A percentile compares a stretch with the other conserved stretches of the same genome.
phyloP scores from a whole-genome alignment of 2,797 vertebrate species.

The Hydrophis major region DNA sequence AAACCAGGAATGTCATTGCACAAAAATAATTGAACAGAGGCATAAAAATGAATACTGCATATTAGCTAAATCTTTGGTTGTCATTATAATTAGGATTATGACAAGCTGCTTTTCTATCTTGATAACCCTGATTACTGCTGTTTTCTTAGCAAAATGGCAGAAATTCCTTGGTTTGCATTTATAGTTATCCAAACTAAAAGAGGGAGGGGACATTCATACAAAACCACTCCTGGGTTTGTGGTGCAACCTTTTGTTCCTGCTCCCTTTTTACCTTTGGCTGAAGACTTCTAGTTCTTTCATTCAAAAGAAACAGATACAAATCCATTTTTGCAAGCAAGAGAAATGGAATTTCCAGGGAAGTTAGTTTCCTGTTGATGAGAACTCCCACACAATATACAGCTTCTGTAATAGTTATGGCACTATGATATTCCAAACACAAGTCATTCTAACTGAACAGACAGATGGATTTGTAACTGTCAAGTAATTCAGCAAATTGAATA shows the following conservation, averaged over 20 bases:
- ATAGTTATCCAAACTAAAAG: neutral
- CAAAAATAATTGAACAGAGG: neutral
- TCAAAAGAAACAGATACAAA: neutral
- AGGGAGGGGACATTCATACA: neutral
- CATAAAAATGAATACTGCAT: neutral
- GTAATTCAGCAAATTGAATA: neutral
- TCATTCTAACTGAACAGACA: neutral
- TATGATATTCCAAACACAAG: neutral
- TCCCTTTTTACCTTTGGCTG: neutral
- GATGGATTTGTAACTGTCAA: neutral
- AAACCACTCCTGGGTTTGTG: neutral
- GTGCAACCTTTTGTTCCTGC: neutral
- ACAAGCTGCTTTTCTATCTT: neutral
- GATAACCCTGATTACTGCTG: conserved; percentile 8
- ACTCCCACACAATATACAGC: neutral
- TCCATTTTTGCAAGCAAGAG: neutral
- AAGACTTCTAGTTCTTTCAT: neutral
- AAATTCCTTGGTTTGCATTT: conserved; percentile 20
- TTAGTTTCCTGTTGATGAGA: neutral
- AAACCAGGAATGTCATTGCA: neutral
- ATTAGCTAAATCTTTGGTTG: conserved; percentile 10
- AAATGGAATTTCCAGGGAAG: neutral
- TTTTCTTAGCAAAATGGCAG: conserved; percentile 4
- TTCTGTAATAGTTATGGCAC: neutral
- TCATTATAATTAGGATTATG: conserved; percentile 25